Conservation (phyloP, 1,140 invertebrate genomes). For the Diuraphis noxia region DNA sequence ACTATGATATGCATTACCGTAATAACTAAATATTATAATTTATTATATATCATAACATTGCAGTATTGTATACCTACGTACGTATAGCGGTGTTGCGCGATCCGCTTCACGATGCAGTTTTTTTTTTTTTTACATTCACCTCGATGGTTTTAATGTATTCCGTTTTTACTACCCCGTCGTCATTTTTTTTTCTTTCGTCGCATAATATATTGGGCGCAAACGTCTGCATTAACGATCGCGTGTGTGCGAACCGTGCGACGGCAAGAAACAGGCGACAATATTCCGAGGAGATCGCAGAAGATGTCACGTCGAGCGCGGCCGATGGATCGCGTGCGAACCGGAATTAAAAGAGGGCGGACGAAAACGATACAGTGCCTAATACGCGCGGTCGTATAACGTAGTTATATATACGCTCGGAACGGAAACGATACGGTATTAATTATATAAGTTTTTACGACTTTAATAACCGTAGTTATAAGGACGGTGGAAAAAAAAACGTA, state of each 20-base stretch:
- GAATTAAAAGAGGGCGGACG: conserved; percentile 45
- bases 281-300: conserved; percentile 40
- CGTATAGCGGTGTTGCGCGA: not conserved
- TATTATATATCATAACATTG: too few relatives aligned
- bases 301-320: conserved; percentile 31
- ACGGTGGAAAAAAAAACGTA: not conserved
- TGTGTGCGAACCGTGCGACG: not conserved
- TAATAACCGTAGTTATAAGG: conserved; percentile 38
- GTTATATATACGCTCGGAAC: not conserved
- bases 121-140: not conserved
- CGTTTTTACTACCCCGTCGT: not conserved
- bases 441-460: conserved; percentile 44
- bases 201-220: not conserved
- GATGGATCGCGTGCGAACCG: conserved; percentile 35
- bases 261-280: not conserved
- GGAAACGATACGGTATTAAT: conserved; percentile 52
- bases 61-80: too few relatives aligned
- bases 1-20: not conserved
- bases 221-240: conserved; percentile 31
- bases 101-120: not conserved
- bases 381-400: not conserved
- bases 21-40: not conserved
- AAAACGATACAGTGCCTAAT: not conserved
- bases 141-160: not conserved
- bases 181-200: not conserved